Conservation (phyloP, 2,797 vertebrate species). For the Alauda arvensis region DNA sequence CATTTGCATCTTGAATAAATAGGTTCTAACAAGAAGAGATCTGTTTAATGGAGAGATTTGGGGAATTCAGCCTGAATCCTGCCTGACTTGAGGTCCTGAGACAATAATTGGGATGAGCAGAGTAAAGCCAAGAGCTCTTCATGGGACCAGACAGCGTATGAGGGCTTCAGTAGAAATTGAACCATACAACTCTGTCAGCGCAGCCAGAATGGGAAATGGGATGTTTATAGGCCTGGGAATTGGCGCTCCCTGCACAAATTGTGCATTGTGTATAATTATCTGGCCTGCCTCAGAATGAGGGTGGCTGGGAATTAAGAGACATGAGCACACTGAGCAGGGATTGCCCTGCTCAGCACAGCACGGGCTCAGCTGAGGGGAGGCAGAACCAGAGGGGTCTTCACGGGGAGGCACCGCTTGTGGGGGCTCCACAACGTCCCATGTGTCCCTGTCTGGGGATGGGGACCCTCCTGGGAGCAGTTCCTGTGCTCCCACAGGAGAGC, state of each 20-base stretch:
- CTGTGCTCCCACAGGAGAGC: background rate
- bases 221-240: constrained; percentile 50
- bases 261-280: constrained; percentile 15
- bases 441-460: accelerated
- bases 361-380: background rate
- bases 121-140: constrained; percentile 28
- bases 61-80: constrained; percentile 39
- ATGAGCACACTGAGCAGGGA: background rate
- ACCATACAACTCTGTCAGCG: constrained; percentile 42
- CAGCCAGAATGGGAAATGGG: constrained; percentile 23
- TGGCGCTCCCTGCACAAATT: background rate
- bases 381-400: background rate
- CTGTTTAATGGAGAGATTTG: constrained; percentile 53
- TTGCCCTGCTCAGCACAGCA: background rate
- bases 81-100: constrained; percentile 36
- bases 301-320: constrained; percentile 38
- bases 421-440: accelerated
- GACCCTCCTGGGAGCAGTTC: background rate
- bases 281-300: constrained; percentile 14
- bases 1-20: constrained; percentile 61
- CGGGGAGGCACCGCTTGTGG: accelerated
- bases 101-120: constrained; percentile 53
- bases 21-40: constrained; percentile 48
- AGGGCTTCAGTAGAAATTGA: constrained; percentile 48
- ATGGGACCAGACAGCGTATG: constrained; percentile 32